phyloP scores from a whole-genome alignment of 2,797 vertebrate species.

The Tokudaia muenninki region DNA sequence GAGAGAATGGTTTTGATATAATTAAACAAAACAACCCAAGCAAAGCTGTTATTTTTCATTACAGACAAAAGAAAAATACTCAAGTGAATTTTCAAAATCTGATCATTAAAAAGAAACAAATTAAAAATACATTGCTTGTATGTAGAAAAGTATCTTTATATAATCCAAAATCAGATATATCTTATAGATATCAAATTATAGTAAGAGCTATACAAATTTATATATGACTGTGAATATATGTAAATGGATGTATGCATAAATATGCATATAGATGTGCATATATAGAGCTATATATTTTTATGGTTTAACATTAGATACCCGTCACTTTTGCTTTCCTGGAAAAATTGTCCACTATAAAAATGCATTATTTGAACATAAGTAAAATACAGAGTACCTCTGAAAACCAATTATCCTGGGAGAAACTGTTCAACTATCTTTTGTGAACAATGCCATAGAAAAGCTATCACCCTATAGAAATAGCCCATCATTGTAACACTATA shows the following conservation, averaged over 20 bases:
- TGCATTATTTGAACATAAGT: conserved; percentile 21
- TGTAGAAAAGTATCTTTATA: conserved; percentile 47
- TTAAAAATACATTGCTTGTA: conserved; percentile 61
- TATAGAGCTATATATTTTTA: conserved; percentile 51
- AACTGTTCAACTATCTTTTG: not conserved
- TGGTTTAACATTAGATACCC: conserved; percentile 46
- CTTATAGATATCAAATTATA: not conserved
- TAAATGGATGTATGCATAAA: conserved; percentile 57
- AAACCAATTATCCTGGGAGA: not conserved
- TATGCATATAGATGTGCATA: conserved; percentile 39
- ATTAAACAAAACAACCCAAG: conserved; percentile 70
- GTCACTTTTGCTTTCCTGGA: conserved; percentile 61
- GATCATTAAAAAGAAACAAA: conserved; percentile 69
- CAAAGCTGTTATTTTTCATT: conserved; percentile 77
- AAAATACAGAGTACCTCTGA: conserved; percentile 28
- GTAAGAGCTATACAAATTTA: not conserved
- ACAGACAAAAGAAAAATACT: conserved; percentile 73
- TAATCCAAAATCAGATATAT: not conserved
- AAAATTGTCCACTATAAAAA: conserved; percentile 48
- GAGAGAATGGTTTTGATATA: conserved; percentile 74
- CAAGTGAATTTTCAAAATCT: conserved; percentile 68
- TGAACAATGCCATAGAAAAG: not conserved
- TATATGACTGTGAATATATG: conserved; percentile 42
- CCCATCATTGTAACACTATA: not conserved
- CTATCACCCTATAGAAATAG: not conserved